These are phyloP conservation scores for Clivina fossor DNA, from an alignment of 2,888 invertebrate genomes.

Conservation along the genomic window DNA sequence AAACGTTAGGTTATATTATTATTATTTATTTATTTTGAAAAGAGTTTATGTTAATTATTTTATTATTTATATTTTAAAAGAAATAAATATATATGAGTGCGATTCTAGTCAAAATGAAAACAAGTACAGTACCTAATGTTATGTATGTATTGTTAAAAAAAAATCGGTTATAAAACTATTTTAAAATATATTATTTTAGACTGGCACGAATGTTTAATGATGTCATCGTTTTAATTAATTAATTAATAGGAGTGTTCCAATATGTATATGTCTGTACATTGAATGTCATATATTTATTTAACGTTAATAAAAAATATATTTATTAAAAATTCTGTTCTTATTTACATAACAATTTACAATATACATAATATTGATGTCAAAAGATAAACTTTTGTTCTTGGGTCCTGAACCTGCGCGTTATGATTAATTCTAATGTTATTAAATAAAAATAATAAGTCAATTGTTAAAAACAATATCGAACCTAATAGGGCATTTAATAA, in stretches of 20 bases:
- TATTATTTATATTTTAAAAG: slow-evolving; percentile 17
- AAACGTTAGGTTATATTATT: background rate
- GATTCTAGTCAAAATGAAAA: slow-evolving; percentile 26
- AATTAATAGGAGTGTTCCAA: slow-evolving; percentile 30
- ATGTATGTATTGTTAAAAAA: slow-evolving; percentile 11
- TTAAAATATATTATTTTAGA: too few relatives aligned
- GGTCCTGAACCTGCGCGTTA: too few relatives aligned
- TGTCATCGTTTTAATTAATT: slow-evolving; percentile 5
- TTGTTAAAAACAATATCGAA: too few relatives aligned
- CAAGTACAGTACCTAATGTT: slow-evolving; percentile 6
- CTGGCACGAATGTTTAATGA: slow-evolving; percentile 16
- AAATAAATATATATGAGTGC: too few relatives aligned
- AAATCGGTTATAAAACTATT: slow-evolving; percentile 2
- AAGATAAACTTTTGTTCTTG: too few relatives aligned
- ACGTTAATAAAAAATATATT: slow-evolving; percentile 33
- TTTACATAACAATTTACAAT: too few relatives aligned
- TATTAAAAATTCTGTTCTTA: too few relatives aligned
- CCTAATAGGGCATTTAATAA: too few relatives aligned
- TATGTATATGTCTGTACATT: slow-evolving; percentile 29
- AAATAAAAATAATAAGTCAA: too few relatives aligned
- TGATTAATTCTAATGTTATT: too few relatives aligned
- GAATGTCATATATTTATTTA: slow-evolving; percentile 33
- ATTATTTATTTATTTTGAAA: slow-evolving; percentile 27
- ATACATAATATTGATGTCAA: too few relatives aligned
- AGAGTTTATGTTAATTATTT: slow-evolving; percentile 29